phyloP scores from a whole-genome alignment of 53 echinoderm and acorn worm genomes.

The Pentamera pediparva region DNA sequence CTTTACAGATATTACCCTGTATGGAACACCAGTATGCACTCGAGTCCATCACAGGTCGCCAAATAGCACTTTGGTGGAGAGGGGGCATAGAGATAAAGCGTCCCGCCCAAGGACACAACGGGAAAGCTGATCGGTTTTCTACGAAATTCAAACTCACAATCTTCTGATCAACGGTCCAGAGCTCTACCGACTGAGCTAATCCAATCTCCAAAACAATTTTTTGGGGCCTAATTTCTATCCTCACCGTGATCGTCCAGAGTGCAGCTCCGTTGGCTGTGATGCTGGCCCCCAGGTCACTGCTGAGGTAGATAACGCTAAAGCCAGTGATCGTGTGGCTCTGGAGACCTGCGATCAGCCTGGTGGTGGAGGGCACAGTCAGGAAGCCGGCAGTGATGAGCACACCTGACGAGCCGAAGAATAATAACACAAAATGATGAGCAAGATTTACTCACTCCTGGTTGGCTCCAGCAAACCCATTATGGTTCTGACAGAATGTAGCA shows the following conservation, averaged over 20 bases:
- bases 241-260: constrained; percentile 11
- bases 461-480: too few relatives aligned
- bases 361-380: not conserved
- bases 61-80: too few relatives aligned
- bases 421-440: too few relatives aligned
- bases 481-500: too few relatives aligned
- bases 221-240: not conserved
- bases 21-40: too few relatives aligned
- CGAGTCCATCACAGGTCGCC: too few relatives aligned
- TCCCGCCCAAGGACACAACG: too few relatives aligned
- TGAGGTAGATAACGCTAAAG: not conserved
- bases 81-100: too few relatives aligned
- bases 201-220: not conserved
- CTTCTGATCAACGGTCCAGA: not conserved
- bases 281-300: not conserved
- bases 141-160: not conserved
- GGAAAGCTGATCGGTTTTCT: too few relatives aligned
- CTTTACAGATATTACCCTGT: too few relatives aligned
- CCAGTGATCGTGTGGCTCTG: not conserved
- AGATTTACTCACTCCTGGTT: too few relatives aligned
- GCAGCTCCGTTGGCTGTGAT: not conserved
- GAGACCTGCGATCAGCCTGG: not conserved
- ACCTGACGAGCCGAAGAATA: not conserved
- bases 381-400: not conserved
- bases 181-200: not conserved